Evolutionary conservation across 2,113 vertebrate species (phyloP).

Genomic region (Heloderma charlesbogerti): DNA sequence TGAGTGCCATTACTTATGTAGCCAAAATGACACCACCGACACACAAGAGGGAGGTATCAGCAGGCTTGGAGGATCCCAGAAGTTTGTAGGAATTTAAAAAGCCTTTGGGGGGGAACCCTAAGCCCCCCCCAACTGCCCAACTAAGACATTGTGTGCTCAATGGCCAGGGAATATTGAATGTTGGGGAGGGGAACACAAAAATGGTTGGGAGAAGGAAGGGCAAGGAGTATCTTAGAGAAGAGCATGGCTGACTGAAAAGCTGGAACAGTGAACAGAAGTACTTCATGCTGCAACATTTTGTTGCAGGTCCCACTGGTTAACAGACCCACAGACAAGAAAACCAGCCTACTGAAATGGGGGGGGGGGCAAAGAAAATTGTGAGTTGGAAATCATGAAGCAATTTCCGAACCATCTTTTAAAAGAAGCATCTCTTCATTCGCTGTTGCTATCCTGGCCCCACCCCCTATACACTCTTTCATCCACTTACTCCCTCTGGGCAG

Average conservation of each 20-base stretch:
- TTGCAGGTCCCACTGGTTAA: not conserved
- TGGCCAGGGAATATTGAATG: too few relatives aligned
- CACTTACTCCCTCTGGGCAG: not conserved
- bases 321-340: not conserved
- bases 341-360: not conserved
- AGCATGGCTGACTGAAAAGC: too few relatives aligned
- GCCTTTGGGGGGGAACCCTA: too few relatives aligned
- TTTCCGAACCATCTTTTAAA: too few relatives aligned
- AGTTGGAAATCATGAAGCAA: not conserved
- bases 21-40: not conserved
- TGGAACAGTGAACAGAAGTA: too few relatives aligned
- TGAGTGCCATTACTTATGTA: not conserved
- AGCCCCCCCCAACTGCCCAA: too few relatives aligned
- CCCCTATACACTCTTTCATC: not conserved
- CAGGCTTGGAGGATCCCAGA: not conserved
- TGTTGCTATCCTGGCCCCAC: not conserved
- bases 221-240: too few relatives aligned
- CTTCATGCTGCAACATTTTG: too few relatives aligned
- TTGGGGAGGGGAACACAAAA: too few relatives aligned
- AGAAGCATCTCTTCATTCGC: not conserved
- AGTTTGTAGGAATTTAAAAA: too few relatives aligned
- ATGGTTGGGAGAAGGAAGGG: too few relatives aligned
- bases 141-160: too few relatives aligned
- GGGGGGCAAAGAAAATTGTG: not conserved
- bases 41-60: not conserved